Base-by-base conservation (phyloP, 2,113 vertebrate species). In the Gila orcuttii region DNA sequence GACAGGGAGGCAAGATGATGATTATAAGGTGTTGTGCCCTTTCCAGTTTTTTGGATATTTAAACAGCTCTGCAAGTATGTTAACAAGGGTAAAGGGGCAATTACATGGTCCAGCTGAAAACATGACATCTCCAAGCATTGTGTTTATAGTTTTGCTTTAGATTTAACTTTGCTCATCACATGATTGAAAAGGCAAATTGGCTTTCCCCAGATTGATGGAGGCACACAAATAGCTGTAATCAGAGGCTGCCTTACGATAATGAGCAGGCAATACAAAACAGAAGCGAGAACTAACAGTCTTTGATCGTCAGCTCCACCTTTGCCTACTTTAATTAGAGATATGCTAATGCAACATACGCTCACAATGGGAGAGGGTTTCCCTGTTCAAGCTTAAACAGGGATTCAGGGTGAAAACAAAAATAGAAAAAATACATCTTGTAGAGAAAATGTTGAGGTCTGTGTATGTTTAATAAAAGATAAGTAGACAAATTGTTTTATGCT, bases 141-240 rank as follows among this genome's bases (percentile, higher is more conserved):
- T 80, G 78, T 80, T 80, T 62, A 45, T 17, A 62, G 78, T 45
- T 80, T 62, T 80, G 59, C 23, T 60, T 79, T 80, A 62, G 15
- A 64, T 80, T 64, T 62, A 45, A 42, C 78, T 80, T 80, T 80
- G 78, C 33, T 80, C 57, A 80, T 80, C 78, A 80, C 36, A 80
- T 15, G 78, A 62, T 10, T 45, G 78, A 64, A 64, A 28, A 74
- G 71, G 71, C 36, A 47, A 76, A 31, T 55, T 33, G 21, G 33
- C 52, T 74, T 76, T 15, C 86, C 80, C 91, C 69, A 90, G 90
- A 92, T 82, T 89, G 92, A 91, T 91, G 90, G 86, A 89, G 90
- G 87, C 91, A 90, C 88, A 92, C 89, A 92, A 90, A 94, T 89
- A 90, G 86, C 89, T 88, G 89, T 90, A 92, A 93, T 94, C 92